These are phyloP conservation scores for Plecturocebus donacophilus DNA, from an alignment of 2,113 vertebrate genomes.

Conservation along the genomic window DNA sequence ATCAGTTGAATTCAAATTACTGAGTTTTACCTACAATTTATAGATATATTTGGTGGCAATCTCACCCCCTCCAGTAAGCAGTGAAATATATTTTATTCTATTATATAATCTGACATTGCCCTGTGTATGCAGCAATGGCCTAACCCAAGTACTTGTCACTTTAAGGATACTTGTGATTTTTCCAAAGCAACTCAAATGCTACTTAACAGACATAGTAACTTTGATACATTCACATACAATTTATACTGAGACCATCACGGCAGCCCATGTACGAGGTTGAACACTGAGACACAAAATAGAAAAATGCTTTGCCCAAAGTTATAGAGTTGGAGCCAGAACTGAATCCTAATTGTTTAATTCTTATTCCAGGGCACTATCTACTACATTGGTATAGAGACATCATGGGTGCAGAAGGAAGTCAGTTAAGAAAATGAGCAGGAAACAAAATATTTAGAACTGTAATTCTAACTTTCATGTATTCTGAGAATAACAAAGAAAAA, in stretches of 20 bases:
- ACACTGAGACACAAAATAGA: background rate
- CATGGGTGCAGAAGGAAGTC: background rate
- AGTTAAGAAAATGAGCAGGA: background rate
- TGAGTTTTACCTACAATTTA: background rate
- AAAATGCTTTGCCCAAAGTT: background rate
- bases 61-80: background rate
- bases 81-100: background rate
- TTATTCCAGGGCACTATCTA: background rate
- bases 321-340: background rate
- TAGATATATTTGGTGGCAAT: background rate
- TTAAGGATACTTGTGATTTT: background rate
- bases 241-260: background rate
- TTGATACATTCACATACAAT: background rate
- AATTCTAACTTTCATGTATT: background rate
- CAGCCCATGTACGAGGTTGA: background rate
- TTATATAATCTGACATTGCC: background rate
- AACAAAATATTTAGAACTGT: background rate
- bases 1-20: background rate
- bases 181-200: background rate
- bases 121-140: background rate
- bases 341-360: background rate
- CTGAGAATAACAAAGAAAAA: background rate
- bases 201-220: background rate
- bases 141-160: background rate
- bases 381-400: background rate